These are phyloP conservation scores for Tapirus terrestris DNA, from an alignment of 2,113 vertebrate genomes.

Conservation along the genomic window DNA sequence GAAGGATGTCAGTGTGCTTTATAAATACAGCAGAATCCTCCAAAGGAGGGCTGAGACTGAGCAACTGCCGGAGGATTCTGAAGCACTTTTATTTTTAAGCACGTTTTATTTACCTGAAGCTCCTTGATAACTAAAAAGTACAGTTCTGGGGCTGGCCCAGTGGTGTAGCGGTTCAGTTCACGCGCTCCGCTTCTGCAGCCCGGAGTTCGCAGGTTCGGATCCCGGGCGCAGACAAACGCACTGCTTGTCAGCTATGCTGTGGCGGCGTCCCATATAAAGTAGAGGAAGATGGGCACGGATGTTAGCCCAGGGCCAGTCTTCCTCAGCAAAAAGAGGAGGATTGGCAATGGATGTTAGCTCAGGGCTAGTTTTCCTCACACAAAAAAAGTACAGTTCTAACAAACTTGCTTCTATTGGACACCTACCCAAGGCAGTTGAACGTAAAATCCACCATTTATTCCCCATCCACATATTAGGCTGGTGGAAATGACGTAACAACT, in stretches of 20 bases:
- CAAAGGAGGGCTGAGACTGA: not conserved
- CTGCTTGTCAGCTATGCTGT: too few species aligned
- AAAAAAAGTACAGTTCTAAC: not conserved
- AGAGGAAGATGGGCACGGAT: too few species aligned
- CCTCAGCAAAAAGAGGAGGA: too few species aligned
- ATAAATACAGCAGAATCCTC: not conserved
- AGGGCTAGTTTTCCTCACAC: too few species aligned
- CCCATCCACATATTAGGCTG: not conserved
- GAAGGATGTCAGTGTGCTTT: not conserved
- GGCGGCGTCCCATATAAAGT: too few species aligned
- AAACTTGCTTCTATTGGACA: not conserved
- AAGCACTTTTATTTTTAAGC: constrained; percentile 33
- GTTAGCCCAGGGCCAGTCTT: too few species aligned
- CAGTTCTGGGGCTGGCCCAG: too few species aligned
- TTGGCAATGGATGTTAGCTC: too few species aligned
- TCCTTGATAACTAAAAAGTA: not conserved
- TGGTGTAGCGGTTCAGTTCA: too few species aligned
- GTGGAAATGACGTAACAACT: not conserved
- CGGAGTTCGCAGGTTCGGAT: too few species aligned
- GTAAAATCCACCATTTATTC: not conserved
- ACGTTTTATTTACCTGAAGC: not conserved
- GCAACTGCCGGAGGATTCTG: not conserved
- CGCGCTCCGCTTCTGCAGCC: too few species aligned
- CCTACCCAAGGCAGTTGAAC: not conserved
- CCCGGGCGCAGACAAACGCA: too few species aligned